Evolutionary conservation across 2,797 vertebrate genomes (phyloP), one percentile per base, ranked within the genome.

Genomic region (Muscicapa striata): DNA sequence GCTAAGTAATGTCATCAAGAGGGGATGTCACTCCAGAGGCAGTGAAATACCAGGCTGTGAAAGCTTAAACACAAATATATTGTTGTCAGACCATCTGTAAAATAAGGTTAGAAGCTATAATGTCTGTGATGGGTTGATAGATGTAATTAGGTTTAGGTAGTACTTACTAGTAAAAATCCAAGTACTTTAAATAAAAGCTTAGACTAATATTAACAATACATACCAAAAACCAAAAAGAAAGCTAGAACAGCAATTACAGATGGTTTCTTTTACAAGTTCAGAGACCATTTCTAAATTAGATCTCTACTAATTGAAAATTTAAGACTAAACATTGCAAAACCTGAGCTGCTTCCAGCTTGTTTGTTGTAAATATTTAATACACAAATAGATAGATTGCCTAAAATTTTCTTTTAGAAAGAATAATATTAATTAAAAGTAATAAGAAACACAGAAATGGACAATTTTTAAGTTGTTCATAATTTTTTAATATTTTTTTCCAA

Each of bases 391-490:
- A 40, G 15, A 49, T n/a, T 54, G 41, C 29, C 69, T 48, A 59
- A 66, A 24, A 51, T 76, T 74, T 92, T 77, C 55, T 87, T 38
- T 82, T 52, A 76, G 23, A 75, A 70, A 75, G 3, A n/a, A 68
- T 34, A 89, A 72, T 10, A 24, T 19, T 49, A 74, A 84, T 32
- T 38, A 55, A 89, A 91, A 72, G 36, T 70, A 78, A 26, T 19
- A 70, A 40, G 66, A 79, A 90, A 76, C 4, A 81, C 10, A 84
- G 61, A n/a, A 95, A 92, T 79, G 49, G 61, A 54, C 13, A 89
- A 48, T 75, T 96, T 96, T 78, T 78, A 96, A 95, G 57, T n/a
- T 81, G 81, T 94, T 59, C 8, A 11, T 74, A 0, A 68, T 90
- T 96, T 95, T 75, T 45, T 77, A 84, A 6, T 17, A 2, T 4